Evolutionary conservation across 2,888 invertebrate genomes (phyloP), one percentile per base, ranked within the genome.

Genomic region (Drosophila mulleri): DNA sequence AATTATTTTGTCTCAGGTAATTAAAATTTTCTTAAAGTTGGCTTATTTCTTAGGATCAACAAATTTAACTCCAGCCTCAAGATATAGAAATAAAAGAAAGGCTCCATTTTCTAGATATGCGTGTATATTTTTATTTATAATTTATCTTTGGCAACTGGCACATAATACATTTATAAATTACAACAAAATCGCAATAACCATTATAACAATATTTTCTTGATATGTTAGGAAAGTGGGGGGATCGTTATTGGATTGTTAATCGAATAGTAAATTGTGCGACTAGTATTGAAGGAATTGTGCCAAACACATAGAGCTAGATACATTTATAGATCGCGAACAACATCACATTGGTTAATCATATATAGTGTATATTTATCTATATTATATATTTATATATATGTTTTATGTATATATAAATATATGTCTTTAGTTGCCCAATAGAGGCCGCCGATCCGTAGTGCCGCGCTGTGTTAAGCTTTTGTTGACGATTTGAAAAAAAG

Each of bases 311-410:
- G 45, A 44, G 56, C 45, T 47, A 52, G 29, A 67, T 64, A 60
- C 29, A 50, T 50, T 32, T 16, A 42, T 53, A 77, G 64, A 74
- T 75, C 69, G 71, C 75, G 54, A 75, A 67, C 72, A 76, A 81
- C 89, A 84, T 84, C 84, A 89, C 89, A 89, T 72, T 66, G 87
- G 78, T 83, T 83, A 88, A 48, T 68, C 67, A 62, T 72, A 83
- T 60, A 63, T 59, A 66, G 56, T 54, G 45, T 59, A 65, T 59
- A 65, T 62, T 18, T 56, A 23, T 26, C 18, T 69, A 67, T 72
- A 29, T 42, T 64, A 12, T 57, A 18, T 67, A 52, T 45, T 16
- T 16, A 23, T 45, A 61, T 71, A 82, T 58, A 57, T 53, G 35
- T 58, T 47, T 35, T 57, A 16, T 39, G 14, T 16, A 56, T 60